Evolutionary conservation across 2,113 vertebrate genomes (phyloP).

Genomic region (Tapirus terrestris): DNA sequence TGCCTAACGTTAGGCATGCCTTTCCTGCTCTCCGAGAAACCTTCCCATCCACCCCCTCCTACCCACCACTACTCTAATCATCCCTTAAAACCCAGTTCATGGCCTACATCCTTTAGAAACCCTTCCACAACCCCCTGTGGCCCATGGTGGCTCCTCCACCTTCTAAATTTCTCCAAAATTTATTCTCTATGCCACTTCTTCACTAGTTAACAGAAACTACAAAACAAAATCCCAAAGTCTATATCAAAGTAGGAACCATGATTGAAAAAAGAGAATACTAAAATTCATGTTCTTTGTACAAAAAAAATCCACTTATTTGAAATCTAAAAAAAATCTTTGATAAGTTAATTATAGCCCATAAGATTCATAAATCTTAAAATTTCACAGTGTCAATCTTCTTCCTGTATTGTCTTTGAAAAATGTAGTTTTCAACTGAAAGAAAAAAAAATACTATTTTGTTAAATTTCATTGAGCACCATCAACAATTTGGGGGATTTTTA

Average conservation of each 20-base stretch:
- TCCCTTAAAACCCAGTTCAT: neutral
- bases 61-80: neutral
- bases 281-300: neutral
- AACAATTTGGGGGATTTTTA: neutral
- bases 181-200: neutral
- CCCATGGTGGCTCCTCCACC: neutral
- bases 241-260: neutral
- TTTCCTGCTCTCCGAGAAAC: neutral
- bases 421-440: neutral
- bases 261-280: slow-evolving; percentile 23
- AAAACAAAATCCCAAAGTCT: slow-evolving; percentile 6
- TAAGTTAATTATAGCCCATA: slow-evolving; percentile 59
- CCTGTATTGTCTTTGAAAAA: neutral
- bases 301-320: slow-evolving; percentile 27
- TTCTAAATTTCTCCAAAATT: neutral
- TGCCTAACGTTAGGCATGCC: neutral
- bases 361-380: slow-evolving; percentile 43
- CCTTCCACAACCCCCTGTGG: neutral
- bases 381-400: slow-evolving; percentile 50
- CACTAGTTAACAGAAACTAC: neutral
- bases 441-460: neutral
- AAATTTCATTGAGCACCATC: slow-evolving; percentile 13
- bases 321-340: slow-evolving; percentile 43
- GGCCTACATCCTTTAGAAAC: neutral
- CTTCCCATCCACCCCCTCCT: neutral